These are phyloP conservation scores for Acrocephalus kingi DNA, from an alignment of 2,113 vertebrate species.

Conservation along the genomic window DNA sequence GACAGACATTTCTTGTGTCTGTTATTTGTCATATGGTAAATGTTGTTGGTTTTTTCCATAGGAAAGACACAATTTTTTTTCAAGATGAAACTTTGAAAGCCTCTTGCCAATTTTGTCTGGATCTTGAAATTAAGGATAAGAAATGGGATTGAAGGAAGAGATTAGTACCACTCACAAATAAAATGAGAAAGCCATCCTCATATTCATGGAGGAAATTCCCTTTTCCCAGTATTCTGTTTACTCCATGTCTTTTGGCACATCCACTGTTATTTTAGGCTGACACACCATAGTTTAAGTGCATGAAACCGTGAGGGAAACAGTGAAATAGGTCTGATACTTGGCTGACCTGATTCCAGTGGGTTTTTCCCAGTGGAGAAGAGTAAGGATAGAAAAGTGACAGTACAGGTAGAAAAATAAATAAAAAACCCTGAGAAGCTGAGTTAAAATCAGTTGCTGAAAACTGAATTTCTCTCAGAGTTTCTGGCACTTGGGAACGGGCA, in stretches of 20 bases:
- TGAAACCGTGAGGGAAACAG: background rate
- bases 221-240: background rate
- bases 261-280: background rate
- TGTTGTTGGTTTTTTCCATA: background rate
- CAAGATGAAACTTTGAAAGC: background rate
- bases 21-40: background rate
- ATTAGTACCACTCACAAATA: background rate
- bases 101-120: background rate
- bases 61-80: background rate
- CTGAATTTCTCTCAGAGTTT: conserved; percentile 50
- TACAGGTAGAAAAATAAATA: background rate
- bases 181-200: background rate
- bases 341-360: conserved; percentile 34
- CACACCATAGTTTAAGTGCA: background rate
- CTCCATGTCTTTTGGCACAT: background rate
- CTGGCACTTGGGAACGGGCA: background rate
- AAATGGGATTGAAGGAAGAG: background rate
- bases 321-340: background rate
- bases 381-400: background rate
- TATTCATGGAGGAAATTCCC: background rate
- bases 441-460: conserved; percentile 63
- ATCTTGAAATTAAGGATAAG: background rate
- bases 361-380: conserved; percentile 22
- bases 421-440: background rate
- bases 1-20: background rate